Evolutionary conservation across 2,113 vertebrate genomes (phyloP).

Genomic region (Lampris incognitus): DNA sequence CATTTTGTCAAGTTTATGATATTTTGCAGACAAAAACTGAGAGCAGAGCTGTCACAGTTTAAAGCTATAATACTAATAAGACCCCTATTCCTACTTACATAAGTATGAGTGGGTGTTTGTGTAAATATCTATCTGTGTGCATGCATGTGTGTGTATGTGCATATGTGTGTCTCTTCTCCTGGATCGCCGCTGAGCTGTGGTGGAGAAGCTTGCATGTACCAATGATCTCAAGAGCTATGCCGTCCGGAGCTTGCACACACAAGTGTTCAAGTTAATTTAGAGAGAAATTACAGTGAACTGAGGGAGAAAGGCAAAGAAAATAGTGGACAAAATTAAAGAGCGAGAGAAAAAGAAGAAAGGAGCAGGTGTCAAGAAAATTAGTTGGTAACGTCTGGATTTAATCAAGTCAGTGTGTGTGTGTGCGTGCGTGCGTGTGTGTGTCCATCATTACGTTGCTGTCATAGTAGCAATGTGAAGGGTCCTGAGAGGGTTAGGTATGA

Average conservation of each 20-base stretch:
- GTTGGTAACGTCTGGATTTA: constrained; percentile 38
- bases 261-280: constrained; percentile 6
- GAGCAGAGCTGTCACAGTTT: constrained; percentile 4
- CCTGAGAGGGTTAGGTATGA: constrained; percentile 24
- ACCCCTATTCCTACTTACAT: too few relatives aligned
- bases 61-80: not conserved
- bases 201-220: too few relatives aligned
- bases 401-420: constrained; percentile 29
- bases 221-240: too few relatives aligned
- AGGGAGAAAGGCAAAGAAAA: not conserved
- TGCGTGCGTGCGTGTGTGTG: constrained; percentile 14
- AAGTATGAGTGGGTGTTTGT: too few relatives aligned
- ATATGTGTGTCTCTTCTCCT: too few relatives aligned
- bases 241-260: constrained; percentile 1
- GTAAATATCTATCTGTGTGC: too few relatives aligned
- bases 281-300: constrained; percentile 1
- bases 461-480: constrained; percentile 27
- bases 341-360: not conserved
- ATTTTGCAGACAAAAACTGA: constrained; percentile 22
- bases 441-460: constrained; percentile 40
- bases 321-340: not conserved
- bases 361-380: constrained; percentile 34
- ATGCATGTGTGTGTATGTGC: too few relatives aligned
- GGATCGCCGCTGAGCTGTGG: too few relatives aligned
- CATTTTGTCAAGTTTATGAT: constrained; percentile 29